Percentiles rank a stretch among this genome's conserved stretches.
These are phyloP conservation scores for Megalopta genalis DNA, from an alignment of 1,140 invertebrate genomes.

Conservation along the genomic window DNA sequence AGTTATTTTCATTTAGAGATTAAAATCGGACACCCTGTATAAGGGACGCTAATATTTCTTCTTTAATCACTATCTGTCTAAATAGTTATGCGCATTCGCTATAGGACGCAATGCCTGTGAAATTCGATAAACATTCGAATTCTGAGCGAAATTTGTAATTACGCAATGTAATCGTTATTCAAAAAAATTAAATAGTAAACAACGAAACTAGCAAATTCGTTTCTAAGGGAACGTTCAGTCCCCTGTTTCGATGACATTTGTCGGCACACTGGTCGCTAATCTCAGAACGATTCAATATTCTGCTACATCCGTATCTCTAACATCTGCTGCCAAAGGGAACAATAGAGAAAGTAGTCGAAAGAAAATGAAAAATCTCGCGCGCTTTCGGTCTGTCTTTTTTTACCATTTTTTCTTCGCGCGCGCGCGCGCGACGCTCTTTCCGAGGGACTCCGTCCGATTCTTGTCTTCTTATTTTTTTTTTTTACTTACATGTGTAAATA, in stretches of 20 bases:
- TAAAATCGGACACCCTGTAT: too few relatives aligned
- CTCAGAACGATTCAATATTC: not conserved
- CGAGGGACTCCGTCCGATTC: not conserved
- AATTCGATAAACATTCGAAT: too few relatives aligned
- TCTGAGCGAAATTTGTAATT: too few relatives aligned
- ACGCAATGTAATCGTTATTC: too few relatives aligned
- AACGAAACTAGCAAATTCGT: too few relatives aligned
- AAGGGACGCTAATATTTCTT: too few relatives aligned
- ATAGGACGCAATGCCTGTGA: too few relatives aligned
- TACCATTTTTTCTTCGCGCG: not conserved
- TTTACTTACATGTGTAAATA: constrained; percentile 10
- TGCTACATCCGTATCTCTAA: constrained; percentile 2
- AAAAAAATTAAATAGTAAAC: too few relatives aligned
- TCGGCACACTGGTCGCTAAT: constrained; percentile 8
- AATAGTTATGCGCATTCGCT: too few relatives aligned
- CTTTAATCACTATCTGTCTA: too few relatives aligned
- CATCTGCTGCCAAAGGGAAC: constrained; percentile 59
- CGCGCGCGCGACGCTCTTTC: not conserved
- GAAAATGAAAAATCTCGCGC: constrained; percentile 3
- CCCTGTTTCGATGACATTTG: not conserved
- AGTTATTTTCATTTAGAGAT: too few relatives aligned
- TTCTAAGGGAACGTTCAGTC: too few relatives aligned
- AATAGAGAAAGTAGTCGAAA: not conserved
- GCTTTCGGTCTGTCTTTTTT: not conserved
- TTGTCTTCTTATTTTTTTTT: not conserved